A percentile compares a stretch with the other conserved stretches of the same genome.
Conservation (phyloP, 2,888 invertebrate genomes). For the Drosophila prolongata region DNA sequence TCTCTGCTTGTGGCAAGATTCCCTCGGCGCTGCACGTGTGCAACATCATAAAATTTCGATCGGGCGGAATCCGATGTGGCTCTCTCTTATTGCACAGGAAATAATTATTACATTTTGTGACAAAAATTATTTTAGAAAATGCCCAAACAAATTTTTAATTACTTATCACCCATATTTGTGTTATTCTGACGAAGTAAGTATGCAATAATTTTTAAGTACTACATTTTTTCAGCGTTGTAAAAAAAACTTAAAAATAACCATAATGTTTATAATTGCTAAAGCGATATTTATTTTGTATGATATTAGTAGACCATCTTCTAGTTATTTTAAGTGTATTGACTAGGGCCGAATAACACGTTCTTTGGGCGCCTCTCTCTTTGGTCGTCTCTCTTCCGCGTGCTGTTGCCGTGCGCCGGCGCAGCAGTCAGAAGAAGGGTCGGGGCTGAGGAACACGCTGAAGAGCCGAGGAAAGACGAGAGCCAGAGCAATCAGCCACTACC, state of each 20-base stretch:
- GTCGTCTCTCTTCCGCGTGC: conserved; percentile 58
- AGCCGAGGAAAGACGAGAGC: conserved; percentile 52
- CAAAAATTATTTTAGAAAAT: too few species aligned
- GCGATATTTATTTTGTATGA: too few species aligned
- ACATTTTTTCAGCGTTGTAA: too few species aligned
- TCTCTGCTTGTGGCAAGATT: conserved; percentile 56
- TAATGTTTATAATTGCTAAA: too few species aligned
- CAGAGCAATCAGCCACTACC: conserved; percentile 59
- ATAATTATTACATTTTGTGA: neutral
- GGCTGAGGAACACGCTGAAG: conserved; percentile 24
- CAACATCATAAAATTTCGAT: conserved; percentile 42
- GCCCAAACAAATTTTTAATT: too few species aligned
- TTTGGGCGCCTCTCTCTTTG: conserved; percentile 37
- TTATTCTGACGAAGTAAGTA: too few species aligned
- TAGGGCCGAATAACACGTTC: conserved; percentile 45
- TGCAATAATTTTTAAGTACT: too few species aligned
- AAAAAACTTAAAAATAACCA: too few species aligned
- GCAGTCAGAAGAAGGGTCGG: conserved; percentile 46
- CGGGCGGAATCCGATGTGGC: conserved; percentile 49
- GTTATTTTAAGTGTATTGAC: conserved; percentile 38
- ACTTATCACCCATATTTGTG: too few species aligned
- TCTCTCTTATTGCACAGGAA: conserved; percentile 53
- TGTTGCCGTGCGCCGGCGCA: conserved; percentile 66
- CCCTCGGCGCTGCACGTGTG: conserved; percentile 58
- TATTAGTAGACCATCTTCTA: too few species aligned